Evolutionary conservation across 2,797 vertebrate species (phyloP), one percentile per base, ranked within the genome.

Genomic region (Serranus cabrilla): DNA sequence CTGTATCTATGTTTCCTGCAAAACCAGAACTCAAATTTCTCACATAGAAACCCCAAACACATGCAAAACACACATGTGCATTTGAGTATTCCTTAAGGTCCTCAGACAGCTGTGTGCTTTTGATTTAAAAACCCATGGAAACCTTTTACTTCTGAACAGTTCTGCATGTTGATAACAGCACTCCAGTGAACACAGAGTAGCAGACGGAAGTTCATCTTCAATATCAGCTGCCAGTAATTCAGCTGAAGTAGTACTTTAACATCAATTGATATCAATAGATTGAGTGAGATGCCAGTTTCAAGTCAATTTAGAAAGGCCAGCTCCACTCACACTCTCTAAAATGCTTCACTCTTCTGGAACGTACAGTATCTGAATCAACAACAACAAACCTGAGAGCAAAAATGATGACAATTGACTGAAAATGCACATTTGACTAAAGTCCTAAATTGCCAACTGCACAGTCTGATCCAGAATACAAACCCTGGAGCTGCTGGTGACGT

Each of bases 31-130:
- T 43, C 27, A 10, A 17, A 64, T 66, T n/a, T 17, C 18, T 13
- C 43, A 71, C 47, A 62, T n/a, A 59, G 21, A 68, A 67, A 76
- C 49, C 25, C 37, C 5, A 21, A 59, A 39, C 17, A 51, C 56
- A 42, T 42, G 12, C 47, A 60, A 54, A 27, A 62, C 11, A 4
- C 58, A 23, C 20, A 27, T 42, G 37, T 64, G 46, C 16, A 43
- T 78, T 45, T 46, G 13, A 76, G 69, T 65, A 18, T 54, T 65
- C 31, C 74, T 80, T 47, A 46, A 65, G 21, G 37, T 62, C 50
- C 71, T 82, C 63, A 75, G 72, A 71, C 85, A 91, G 80, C 78
- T 86, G 82, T 54, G 27, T 80, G 76, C 67, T 78, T 71, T 76
- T 78, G 17, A 82, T 80, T 66, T 63, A 71, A 78, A 67, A 80